phyloP scores from a whole-genome alignment of 2,888 invertebrate species.

The Deroplatys truncata region DNA sequence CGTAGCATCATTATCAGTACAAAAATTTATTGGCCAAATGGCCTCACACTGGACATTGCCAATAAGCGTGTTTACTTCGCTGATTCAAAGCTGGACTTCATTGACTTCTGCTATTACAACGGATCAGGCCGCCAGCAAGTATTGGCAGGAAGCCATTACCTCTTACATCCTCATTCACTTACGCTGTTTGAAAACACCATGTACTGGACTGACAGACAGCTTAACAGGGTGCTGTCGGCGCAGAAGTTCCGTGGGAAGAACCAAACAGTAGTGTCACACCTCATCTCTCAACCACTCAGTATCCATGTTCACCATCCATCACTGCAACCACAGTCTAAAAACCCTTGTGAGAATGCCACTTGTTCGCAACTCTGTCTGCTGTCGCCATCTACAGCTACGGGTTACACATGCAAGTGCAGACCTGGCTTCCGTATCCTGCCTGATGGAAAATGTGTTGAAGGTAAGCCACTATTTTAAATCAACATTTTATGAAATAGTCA shows the following conservation, averaged over 20 bases:
- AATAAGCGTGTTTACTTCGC: slow-evolving; percentile 94
- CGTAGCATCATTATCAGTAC: slow-evolving; percentile 82
- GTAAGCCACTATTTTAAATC: slow-evolving; percentile 26
- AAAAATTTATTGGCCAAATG: slow-evolving; percentile 98
- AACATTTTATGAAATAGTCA: neutral
- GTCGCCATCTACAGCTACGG: slow-evolving; percentile 64
- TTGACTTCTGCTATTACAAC: slow-evolving; percentile 96
- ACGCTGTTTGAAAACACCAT: slow-evolving; percentile 93
- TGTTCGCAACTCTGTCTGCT: slow-evolving; percentile 92
- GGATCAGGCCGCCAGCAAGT: slow-evolving; percentile 88
- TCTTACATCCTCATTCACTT: slow-evolving; percentile 92
- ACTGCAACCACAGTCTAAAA: slow-evolving; percentile 72
- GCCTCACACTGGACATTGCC: slow-evolving; percentile 91
- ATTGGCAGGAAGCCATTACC: slow-evolving; percentile 81
- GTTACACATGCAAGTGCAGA: slow-evolving; percentile 87
- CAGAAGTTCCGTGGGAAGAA: slow-evolving; percentile 90
- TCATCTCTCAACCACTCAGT: slow-evolving; percentile 91
- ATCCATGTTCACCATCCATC: slow-evolving; percentile 95
- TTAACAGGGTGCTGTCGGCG: slow-evolving; percentile 84
- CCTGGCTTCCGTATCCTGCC: slow-evolving; percentile 68
- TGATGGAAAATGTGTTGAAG: slow-evolving; percentile 69
- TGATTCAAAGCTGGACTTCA: slow-evolving; percentile 94
- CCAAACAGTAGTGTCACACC: slow-evolving; percentile 89
- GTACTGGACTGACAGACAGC: slow-evolving; percentile 94
- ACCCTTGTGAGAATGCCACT: slow-evolving; percentile 67